Percentiles rank a stretch among this genome's conserved stretches.
These are phyloP conservation scores for Ptiloglossa arizonensis DNA, from an alignment of 1,140 invertebrate species.

Conservation along the genomic window DNA sequence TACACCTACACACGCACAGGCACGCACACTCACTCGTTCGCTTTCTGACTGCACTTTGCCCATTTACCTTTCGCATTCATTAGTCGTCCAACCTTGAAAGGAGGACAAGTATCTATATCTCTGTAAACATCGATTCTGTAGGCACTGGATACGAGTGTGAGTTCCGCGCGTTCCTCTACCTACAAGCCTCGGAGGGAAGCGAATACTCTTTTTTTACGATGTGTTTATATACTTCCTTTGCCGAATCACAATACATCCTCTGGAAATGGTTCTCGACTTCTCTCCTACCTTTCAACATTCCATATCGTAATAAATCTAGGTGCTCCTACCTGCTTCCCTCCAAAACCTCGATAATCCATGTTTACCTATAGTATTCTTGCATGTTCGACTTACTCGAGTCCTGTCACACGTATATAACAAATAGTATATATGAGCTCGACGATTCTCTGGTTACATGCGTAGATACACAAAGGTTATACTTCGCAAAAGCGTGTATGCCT, in stretches of 20 bases:
- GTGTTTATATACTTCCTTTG: background rate
- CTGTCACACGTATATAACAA: background rate
- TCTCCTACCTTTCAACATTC: background rate
- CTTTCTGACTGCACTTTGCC: background rate
- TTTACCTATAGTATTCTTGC: constrained; percentile 25
- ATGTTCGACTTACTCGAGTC: background rate
- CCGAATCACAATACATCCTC: background rate
- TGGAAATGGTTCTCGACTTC: background rate
- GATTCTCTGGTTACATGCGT: too few relatives aligned
- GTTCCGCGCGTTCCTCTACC: background rate
- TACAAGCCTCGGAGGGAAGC: constrained; percentile 9
- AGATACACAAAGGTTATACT: too few relatives aligned
- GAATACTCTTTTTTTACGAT: background rate
- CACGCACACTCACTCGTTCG: too few relatives aligned
- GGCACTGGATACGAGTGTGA: background rate
- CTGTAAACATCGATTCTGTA: constrained; percentile 49
- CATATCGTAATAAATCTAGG: background rate
- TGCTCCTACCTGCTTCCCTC: constrained; percentile 20
- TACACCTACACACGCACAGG: background rate
- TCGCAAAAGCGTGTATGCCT: background rate
- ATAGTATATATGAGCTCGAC: background rate
- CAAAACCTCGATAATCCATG: constrained; percentile 36
- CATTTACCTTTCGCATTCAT: constrained; percentile 1
- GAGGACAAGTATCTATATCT: constrained; percentile 39
- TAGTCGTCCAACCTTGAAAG: constrained; percentile 2